Evolutionary conservation across 2,113 vertebrate species (phyloP).

Genomic region (Turnix velox): DNA sequence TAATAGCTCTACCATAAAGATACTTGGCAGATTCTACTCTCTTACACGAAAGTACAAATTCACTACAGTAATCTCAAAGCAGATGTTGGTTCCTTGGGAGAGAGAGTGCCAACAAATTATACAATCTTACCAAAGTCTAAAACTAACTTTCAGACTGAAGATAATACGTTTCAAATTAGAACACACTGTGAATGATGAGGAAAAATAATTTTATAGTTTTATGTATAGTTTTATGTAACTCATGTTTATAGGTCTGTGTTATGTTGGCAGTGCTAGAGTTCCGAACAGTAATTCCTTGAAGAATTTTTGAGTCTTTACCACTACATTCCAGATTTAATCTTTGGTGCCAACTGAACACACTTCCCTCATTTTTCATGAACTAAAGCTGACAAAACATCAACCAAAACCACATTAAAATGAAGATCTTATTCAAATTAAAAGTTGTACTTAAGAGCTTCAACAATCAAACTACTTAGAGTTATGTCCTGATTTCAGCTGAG

Average conservation of each 20-base stretch:
- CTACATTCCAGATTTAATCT: background rate
- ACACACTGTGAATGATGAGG: background rate
- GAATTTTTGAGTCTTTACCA: background rate
- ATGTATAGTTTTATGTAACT: background rate
- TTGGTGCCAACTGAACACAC: background rate
- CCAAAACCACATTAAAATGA: background rate
- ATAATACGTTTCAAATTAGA: background rate
- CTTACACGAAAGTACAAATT: background rate
- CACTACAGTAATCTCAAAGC: background rate
- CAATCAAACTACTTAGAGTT: background rate
- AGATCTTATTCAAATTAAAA: background rate
- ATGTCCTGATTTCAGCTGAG: background rate
- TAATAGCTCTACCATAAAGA: background rate
- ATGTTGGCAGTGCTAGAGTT: background rate
- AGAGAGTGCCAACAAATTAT: background rate
- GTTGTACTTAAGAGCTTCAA: background rate
- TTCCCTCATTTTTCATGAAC: background rate
- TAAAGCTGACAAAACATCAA: background rate
- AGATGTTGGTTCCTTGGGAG: background rate
- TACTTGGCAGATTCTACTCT: background rate
- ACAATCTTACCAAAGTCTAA: background rate
- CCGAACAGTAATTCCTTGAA: background rate
- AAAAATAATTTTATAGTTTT: background rate
- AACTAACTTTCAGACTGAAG: background rate
- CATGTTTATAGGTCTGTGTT: background rate